Conservation (phyloP, 2,888 invertebrate genomes). For the Protula sp. region DNA sequence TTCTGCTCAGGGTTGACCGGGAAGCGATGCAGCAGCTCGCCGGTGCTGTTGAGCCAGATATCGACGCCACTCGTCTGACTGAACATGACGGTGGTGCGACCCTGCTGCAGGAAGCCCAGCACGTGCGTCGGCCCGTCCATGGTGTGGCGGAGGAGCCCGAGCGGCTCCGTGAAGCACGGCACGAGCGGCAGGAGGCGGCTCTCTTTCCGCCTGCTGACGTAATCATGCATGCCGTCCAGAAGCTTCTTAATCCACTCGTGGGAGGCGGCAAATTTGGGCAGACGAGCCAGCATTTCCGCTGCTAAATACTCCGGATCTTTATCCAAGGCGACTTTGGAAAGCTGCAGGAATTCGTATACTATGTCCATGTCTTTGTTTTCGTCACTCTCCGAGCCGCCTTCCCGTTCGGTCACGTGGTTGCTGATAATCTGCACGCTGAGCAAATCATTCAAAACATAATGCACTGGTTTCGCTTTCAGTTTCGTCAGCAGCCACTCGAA, state of each 20-base stretch:
- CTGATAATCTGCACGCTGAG: slow-evolving; percentile 1
- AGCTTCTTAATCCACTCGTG: slow-evolving; percentile 3
- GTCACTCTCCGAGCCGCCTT: slow-evolving; percentile 4
- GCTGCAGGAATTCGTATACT: slow-evolving; percentile 13
- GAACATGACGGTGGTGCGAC: slow-evolving; percentile 12
- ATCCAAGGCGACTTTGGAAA: slow-evolving; percentile 3
- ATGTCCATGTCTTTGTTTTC: slow-evolving; percentile 9
- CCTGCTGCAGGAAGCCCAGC: slow-evolving; percentile 5
- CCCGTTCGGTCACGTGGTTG: slow-evolving; percentile 8
- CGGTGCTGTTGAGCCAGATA: slow-evolving; percentile 14
- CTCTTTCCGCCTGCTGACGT: background rate
- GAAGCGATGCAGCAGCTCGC: slow-evolving; percentile 16
- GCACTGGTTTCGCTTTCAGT: background rate
- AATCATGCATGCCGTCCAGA: slow-evolving; percentile 3
- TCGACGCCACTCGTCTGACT: slow-evolving; percentile 9
- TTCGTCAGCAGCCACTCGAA: slow-evolving; percentile 18
- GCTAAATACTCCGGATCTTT: slow-evolving; percentile 5
- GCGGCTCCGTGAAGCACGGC: slow-evolving; percentile 9
- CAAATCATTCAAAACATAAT: slow-evolving; percentile 9
- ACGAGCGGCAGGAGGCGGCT: slow-evolving; percentile 8
- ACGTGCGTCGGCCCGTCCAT: slow-evolving; percentile 17
- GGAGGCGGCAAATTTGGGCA: background rate
- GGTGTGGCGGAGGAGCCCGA: slow-evolving; percentile 7
- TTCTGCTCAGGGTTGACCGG: slow-evolving; percentile 15
- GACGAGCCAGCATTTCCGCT: slow-evolving; percentile 10